These are phyloP conservation scores for Oxyteleia sp. DNA, from an alignment of 2,888 invertebrate species.

Conservation along the genomic window DNA sequence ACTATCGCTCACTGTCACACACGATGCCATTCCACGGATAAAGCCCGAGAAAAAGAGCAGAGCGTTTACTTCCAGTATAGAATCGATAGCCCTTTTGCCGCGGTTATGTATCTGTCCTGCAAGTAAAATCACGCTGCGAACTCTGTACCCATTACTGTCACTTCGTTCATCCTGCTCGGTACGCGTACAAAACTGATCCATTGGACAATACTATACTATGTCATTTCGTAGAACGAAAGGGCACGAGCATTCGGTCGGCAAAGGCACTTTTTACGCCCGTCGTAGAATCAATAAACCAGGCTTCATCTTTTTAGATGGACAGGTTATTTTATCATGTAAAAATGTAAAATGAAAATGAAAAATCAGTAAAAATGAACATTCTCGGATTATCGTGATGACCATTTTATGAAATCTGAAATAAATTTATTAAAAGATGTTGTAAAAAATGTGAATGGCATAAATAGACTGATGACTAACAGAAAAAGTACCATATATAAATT, in stretches of 20 bases:
- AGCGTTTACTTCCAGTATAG: constrained; percentile 35
- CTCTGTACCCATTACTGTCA: constrained; percentile 33
- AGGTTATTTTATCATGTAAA: no score
- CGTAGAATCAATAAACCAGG: constrained; percentile 20
- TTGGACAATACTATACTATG: constrained; percentile 1
- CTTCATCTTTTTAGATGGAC: constrained; percentile 3
- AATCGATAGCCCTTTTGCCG: constrained; percentile 56
- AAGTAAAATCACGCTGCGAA: constrained; percentile 50
- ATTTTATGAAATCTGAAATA: no score
- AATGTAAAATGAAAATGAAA: no score
- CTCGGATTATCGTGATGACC: no score
- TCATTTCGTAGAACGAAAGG: neutral
- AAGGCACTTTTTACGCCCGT: constrained; percentile 14
- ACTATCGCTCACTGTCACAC: constrained; percentile 60
- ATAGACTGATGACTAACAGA: no score
- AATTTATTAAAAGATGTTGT: no score
- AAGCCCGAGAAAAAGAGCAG: constrained; percentile 39
- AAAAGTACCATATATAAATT: no score
- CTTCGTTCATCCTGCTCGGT: constrained; percentile 31
- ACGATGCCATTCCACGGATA: constrained; percentile 29
- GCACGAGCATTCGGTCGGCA: neutral
- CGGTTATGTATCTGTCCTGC: constrained; percentile 44
- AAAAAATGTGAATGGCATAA: no score
- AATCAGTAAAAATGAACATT: no score
- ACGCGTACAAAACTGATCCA: constrained; percentile 20